phyloP scores from a whole-genome alignment of 2,888 invertebrate species.

The Arrhopalites spinosus region DNA sequence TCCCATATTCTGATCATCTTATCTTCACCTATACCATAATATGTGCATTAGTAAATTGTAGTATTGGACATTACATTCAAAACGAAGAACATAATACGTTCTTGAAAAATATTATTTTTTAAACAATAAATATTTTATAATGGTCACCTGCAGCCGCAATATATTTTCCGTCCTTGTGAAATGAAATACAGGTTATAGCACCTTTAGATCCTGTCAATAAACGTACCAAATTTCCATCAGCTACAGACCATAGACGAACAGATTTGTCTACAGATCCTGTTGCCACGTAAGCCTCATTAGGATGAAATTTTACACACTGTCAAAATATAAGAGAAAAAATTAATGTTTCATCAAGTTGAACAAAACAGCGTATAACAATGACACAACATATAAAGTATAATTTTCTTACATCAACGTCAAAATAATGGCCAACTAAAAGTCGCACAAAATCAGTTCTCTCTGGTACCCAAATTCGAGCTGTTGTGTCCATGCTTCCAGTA shows the following conservation, averaged over 20 bases:
- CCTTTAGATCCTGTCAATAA: constrained; percentile 79
- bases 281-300: constrained; percentile 86
- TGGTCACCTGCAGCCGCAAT: constrained; percentile 78
- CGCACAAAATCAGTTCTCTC: constrained; percentile 82
- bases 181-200: constrained; percentile 73
- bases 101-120: neutral
- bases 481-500: constrained; percentile 79
- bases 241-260: constrained; percentile 83
- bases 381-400: constrained; percentile 40
- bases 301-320: constrained; percentile 86
- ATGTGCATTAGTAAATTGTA: neutral
- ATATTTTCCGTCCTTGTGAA: constrained; percentile 82
- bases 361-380: neutral
- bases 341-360: neutral
- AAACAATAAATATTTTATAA: neutral
- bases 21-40: constrained; percentile 67
- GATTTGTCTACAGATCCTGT: constrained; percentile 90
- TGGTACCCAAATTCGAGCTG: constrained; percentile 79
- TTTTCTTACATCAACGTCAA: constrained; percentile 80
- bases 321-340: constrained; percentile 51
- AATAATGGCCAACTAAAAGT: constrained; percentile 84
- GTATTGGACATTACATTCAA: neutral
- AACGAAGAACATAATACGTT: neutral
- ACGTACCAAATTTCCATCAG: constrained; percentile 79
- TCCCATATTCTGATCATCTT: constrained; percentile 75